These are phyloP conservation scores for Heliconius sara DNA, from an alignment of 2,888 invertebrate genomes.

Conservation along the genomic window DNA sequence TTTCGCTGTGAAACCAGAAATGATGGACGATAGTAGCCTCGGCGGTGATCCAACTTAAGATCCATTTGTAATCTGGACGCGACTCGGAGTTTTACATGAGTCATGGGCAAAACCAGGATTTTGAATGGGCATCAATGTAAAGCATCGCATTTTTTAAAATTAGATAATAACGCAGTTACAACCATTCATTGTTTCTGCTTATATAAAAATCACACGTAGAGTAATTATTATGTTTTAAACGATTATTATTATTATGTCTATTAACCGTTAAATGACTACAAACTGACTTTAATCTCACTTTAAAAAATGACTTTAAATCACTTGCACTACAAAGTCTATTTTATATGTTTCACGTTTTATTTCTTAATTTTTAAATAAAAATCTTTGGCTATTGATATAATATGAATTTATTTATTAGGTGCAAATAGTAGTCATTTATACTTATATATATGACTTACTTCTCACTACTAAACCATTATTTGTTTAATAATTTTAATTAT, in stretches of 20 bases:
- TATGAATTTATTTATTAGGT: too few species aligned
- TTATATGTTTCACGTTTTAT: too few species aligned
- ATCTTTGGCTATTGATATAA: too few species aligned
- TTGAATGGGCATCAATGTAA: slow-evolving; percentile 4
- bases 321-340: neutral
- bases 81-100: slow-evolving; percentile 52
- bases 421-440: too few species aligned
- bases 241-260: neutral
- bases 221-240: slow-evolving; percentile 4
- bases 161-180: neutral
- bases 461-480: too few species aligned
- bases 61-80: slow-evolving; percentile 59
- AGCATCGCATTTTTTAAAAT: slow-evolving; percentile 16
- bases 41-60: slow-evolving; percentile 48
- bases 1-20: slow-evolving; percentile 43
- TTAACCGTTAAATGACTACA: neutral
- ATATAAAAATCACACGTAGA: neutral
- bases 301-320: neutral
- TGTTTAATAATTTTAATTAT: too few species aligned
- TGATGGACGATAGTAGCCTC: slow-evolving; percentile 31
- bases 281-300: too few species aligned
- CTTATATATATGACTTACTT: too few species aligned
- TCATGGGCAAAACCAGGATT: slow-evolving; percentile 57
- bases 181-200: slow-evolving; percentile 12
- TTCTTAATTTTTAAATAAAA: too few species aligned